These are phyloP conservation scores for Plusia festucae DNA, from an alignment of 2,888 invertebrate genomes.

Conservation along the genomic window DNA sequence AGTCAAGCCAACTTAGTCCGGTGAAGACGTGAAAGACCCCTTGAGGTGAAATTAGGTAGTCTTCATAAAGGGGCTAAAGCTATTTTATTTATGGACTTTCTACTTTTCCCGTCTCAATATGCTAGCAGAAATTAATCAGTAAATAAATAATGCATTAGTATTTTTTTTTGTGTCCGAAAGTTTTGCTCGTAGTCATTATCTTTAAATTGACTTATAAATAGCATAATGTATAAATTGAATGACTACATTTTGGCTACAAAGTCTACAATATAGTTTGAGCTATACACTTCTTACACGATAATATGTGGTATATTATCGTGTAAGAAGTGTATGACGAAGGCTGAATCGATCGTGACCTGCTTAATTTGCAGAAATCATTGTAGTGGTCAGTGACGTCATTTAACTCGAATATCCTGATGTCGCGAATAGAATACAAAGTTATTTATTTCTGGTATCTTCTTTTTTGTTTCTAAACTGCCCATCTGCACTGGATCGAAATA, in stretches of 20 bases:
- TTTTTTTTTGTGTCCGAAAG: background rate
- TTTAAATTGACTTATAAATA: background rate
- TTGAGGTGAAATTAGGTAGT: too few species aligned
- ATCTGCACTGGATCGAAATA: too few species aligned
- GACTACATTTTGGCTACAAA: constrained; percentile 16
- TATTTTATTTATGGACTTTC: too few species aligned
- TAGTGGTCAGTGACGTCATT: constrained; percentile 25
- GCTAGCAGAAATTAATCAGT: too few species aligned
- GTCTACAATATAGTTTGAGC: constrained; percentile 11
- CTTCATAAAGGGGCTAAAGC: too few species aligned
- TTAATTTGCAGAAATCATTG: constrained; percentile 23
- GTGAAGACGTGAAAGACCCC: too few species aligned
- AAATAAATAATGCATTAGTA: too few species aligned
- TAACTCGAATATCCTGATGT: constrained; percentile 8
- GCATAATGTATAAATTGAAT: constrained; percentile 14
- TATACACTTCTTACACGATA: constrained; percentile 21
- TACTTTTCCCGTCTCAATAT: too few species aligned
- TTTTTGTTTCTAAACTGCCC: background rate
- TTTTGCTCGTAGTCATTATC: background rate
- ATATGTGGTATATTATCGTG: constrained; percentile 27
- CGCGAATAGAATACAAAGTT: background rate
- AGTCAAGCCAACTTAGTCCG: too few species aligned
- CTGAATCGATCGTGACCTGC: constrained; percentile 33
- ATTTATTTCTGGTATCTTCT: background rate
- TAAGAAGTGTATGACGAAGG: constrained; percentile 34